These are phyloP conservation scores for Escarpia spicata DNA, from an alignment of 2,888 invertebrate species.

Conservation along the genomic window DNA sequence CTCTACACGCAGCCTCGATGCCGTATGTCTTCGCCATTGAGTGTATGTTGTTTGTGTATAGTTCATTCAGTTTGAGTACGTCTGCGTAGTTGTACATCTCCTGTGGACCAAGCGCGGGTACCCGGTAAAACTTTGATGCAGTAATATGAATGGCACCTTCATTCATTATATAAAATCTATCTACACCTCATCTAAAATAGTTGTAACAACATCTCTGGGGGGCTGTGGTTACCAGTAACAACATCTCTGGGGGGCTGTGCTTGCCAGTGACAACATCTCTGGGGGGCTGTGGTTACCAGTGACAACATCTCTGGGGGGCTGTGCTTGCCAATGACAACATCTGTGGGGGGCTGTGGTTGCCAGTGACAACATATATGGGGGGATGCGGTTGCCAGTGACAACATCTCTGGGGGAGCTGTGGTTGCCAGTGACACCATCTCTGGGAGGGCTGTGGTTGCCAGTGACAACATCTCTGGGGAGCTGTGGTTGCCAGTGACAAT, in stretches of 20 bases:
- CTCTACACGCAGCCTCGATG: conserved; percentile 92
- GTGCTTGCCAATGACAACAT: background rate
- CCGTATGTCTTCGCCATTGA: conserved; percentile 90
- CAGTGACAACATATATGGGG: background rate
- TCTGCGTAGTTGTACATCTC: conserved; percentile 87
- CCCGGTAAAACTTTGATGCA: background rate
- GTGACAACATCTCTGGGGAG: background rate
- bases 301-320: background rate
- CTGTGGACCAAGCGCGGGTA: conserved; percentile 58
- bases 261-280: background rate
- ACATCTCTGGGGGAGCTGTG: background rate
- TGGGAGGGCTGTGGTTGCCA: background rate
- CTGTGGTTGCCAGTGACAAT: background rate
- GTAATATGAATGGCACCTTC: background rate
- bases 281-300: background rate
- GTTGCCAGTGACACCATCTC: background rate
- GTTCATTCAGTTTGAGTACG: conserved; percentile 74
- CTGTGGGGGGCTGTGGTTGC: background rate
- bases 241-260: background rate
- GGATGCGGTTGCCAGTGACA: background rate
- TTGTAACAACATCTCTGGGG: background rate
- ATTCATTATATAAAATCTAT: background rate
- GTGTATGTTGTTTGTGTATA: conserved; percentile 95
- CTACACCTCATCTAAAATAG: background rate
- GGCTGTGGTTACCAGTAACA: background rate